Evolutionary conservation across 2,888 invertebrate genomes (phyloP).

Genomic region (Drosophila meridionalis): DNA sequence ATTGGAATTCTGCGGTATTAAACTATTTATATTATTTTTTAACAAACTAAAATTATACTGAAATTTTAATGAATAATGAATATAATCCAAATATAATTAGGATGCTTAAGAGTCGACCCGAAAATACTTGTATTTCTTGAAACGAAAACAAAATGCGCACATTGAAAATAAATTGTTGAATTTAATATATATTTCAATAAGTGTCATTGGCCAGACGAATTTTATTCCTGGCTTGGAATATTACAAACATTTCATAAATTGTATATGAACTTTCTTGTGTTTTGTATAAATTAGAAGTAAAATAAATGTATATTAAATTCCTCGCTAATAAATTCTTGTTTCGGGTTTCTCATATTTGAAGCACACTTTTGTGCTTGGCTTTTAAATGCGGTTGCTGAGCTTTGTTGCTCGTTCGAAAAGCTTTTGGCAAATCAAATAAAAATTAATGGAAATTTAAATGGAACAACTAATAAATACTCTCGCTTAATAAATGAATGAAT

Average conservation of each 20-base stretch:
- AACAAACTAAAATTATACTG: background rate
- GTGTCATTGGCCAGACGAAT: slow-evolving; percentile 39
- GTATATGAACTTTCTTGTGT: background rate
- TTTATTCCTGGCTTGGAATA: slow-evolving; percentile 1
- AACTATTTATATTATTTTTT: background rate
- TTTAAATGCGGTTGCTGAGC: slow-evolving; percentile 42
- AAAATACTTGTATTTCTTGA: background rate
- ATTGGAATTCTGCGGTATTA: too few species aligned
- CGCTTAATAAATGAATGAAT: background rate
- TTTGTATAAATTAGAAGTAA: background rate
- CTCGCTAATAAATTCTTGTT: background rate
- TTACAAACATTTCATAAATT: background rate
- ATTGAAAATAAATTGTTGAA: slow-evolving; percentile 29
- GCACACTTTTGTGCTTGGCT: slow-evolving; percentile 63
- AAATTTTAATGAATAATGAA: background rate
- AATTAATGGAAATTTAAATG: background rate
- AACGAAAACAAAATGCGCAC: slow-evolving; percentile 4
- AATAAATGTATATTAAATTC: background rate
- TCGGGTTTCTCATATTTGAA: slow-evolving; percentile 19
- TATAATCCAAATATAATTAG: background rate
- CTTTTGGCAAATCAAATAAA: slow-evolving; percentile 25
- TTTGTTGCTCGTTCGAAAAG: slow-evolving; percentile 42
- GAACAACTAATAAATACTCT: background rate
- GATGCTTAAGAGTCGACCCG: slow-evolving; percentile 2
- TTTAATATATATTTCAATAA: slow-evolving; percentile 18